Conservation (phyloP, 2,113 vertebrate genomes). For the Trogon melanurus region DNA sequence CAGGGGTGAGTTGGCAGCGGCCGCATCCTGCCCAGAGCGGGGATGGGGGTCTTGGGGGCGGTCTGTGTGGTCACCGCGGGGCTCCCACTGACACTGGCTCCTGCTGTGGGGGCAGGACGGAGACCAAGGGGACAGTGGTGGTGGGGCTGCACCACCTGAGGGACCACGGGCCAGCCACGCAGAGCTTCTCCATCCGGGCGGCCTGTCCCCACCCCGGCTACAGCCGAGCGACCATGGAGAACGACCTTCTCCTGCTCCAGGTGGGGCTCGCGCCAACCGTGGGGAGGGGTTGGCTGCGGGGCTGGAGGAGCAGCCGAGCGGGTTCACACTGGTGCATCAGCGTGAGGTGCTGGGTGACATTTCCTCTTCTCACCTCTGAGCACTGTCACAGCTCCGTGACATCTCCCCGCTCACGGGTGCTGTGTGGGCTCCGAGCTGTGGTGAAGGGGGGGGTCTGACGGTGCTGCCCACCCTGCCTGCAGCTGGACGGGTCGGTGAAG, state of each 20-base stretch:
- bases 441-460: not conserved
- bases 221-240: rapidly evolving
- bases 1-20: rapidly evolving
- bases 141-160: not conserved
- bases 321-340: not conserved
- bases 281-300: not conserved
- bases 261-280: not conserved
- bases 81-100: rapidly evolving
- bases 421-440: rapidly evolving
- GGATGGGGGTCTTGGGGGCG: not conserved
- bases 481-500: not conserved
- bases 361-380: not conserved
- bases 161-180: rapidly evolving
- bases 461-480: not conserved
- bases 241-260: conserved; percentile 47
- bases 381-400: not conserved
- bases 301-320: rapidly evolving
- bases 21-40: not conserved
- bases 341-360: not conserved
- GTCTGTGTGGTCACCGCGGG: no score
- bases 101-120: not conserved
- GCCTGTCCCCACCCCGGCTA: not conserved
- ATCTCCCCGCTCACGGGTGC: rapidly evolving
- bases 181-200: not conserved
- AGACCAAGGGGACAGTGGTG: rapidly evolving